Conservation (phyloP, 2,888 invertebrate genomes). For the Conistra vaccinii region DNA sequence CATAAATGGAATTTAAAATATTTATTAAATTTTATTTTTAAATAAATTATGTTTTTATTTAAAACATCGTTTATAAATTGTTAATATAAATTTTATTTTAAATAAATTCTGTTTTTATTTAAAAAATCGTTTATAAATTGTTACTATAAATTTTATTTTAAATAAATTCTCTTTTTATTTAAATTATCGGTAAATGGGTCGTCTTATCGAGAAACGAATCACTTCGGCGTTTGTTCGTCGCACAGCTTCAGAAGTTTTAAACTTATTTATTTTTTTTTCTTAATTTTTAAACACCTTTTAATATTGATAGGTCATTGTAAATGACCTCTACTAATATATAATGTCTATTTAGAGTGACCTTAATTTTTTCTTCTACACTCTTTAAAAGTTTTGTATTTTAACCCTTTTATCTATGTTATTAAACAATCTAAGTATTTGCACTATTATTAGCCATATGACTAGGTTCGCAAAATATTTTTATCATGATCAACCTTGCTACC, state of each 20-base stretch:
- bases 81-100: neutral
- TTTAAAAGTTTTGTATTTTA: neutral
- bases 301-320: too few relatives aligned
- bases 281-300: neutral
- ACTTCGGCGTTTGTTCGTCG: neutral
- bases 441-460: conserved; percentile 19
- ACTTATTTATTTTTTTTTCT: neutral
- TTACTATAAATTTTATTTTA: neutral
- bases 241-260: neutral
- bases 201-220: neutral
- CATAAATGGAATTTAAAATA: neutral
- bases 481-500: conserved; percentile 56
- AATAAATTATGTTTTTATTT: neutral
- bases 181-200: too few relatives aligned
- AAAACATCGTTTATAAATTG: neutral
- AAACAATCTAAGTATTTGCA: conserved; percentile 23
- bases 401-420: conserved; percentile 28
- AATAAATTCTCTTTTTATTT: neutral
- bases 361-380: neutral
- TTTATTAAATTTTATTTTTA: neutral
- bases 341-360: neutral
- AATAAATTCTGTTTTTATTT: neutral
- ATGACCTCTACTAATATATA: neutral
- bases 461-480: conserved; percentile 62
- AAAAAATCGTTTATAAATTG: neutral